Evolutionary conservation across 2,797 vertebrate species (phyloP).

Genomic region (Nannoperca obscura): DNA sequence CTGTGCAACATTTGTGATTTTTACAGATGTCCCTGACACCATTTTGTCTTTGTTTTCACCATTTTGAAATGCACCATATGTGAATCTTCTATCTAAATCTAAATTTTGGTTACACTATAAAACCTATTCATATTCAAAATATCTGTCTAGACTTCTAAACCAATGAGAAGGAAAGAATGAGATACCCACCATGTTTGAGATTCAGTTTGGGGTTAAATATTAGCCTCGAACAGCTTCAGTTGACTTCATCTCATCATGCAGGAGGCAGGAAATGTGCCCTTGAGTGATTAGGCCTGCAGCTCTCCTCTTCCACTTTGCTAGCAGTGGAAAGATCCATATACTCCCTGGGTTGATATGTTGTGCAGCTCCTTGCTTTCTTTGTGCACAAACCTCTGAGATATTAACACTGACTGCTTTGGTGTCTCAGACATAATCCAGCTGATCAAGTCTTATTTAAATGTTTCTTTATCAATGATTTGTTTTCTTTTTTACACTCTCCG

Average conservation of each 20-base stretch:
- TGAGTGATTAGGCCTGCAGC: constrained; percentile 78
- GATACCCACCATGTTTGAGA: constrained; percentile 1
- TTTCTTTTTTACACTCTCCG: constrained; percentile 54
- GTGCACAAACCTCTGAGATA: constrained; percentile 26
- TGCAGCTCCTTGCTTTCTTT: constrained; percentile 46
- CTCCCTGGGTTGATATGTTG: constrained; percentile 31
- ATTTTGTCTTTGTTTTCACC: constrained; percentile 79
- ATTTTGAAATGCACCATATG: constrained; percentile 48
- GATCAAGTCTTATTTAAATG: constrained; percentile 46
- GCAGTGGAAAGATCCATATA: constrained; percentile 46
- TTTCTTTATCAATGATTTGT: constrained; percentile 48
- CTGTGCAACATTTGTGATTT: constrained; percentile 78
- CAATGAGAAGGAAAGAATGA: constrained; percentile 4
- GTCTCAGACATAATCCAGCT: constrained; percentile 34
- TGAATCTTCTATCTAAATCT: too few species aligned
- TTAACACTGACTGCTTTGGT: constrained; percentile 10
- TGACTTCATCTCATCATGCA: constrained; percentile 67
- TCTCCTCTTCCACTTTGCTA: constrained; percentile 72
- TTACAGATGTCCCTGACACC: constrained; percentile 79
- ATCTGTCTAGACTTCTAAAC: neutral
- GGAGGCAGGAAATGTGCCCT: constrained; percentile 80
- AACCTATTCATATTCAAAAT: neutral
- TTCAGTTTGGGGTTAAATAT: constrained; percentile 71
- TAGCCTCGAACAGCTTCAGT: constrained; percentile 64
- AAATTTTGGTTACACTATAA: neutral